phyloP scores from a whole-genome alignment of 2,113 vertebrate species.

The Bubalus kerabau region DNA sequence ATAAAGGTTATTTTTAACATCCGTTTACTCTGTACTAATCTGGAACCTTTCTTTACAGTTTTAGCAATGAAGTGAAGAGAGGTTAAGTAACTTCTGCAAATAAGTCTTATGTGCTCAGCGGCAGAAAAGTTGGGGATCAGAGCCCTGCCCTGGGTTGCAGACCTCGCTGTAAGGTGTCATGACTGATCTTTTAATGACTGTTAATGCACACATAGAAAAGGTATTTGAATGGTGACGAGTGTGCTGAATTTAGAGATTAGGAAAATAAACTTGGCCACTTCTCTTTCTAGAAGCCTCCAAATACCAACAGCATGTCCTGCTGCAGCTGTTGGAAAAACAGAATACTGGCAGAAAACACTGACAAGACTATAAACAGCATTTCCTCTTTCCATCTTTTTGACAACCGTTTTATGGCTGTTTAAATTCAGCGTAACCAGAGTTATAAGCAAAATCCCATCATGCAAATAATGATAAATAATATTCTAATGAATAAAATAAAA shows the following conservation, averaged over 20 bases:
- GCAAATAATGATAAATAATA: not conserved
- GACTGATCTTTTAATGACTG: not conserved
- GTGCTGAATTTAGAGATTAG: not conserved
- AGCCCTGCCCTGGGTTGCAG: not conserved
- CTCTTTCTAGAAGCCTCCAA: not conserved
- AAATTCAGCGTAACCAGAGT: not conserved
- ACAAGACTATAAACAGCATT: not conserved
- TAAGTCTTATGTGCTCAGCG: not conserved
- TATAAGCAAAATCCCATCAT: not conserved
- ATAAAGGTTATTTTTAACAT: not conserved
- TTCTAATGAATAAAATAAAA: not conserved
- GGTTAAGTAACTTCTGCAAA: not conserved
- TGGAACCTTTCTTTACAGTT: not conserved
- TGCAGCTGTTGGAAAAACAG: not conserved
- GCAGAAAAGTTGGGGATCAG: not conserved
- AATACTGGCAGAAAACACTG: not conserved
- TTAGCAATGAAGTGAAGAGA: not conserved
- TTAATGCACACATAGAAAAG: not conserved
- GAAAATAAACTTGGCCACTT: not conserved
- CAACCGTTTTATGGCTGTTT: not conserved
- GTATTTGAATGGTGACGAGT: not conserved
- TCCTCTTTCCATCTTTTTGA: not conserved
- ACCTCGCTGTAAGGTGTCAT: not conserved
- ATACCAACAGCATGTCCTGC: conserved; percentile 4
- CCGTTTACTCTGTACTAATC: not conserved